Percentiles rank a stretch among this genome's conserved stretches.
Conservation (phyloP, 2,888 invertebrate species). For the Alloplasta piceator region DNA sequence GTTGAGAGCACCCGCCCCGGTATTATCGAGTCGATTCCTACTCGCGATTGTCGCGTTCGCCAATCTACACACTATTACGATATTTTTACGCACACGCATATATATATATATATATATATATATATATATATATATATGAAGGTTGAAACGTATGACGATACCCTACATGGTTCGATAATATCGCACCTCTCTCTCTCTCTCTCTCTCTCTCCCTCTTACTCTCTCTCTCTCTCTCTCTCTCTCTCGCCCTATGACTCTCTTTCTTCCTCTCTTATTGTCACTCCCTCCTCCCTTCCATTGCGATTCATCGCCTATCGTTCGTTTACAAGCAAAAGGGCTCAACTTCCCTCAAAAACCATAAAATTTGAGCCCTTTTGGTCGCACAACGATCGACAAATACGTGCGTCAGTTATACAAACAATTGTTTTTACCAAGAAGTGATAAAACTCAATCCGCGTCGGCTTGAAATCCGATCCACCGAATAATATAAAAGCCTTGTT, state of each 20-base stretch:
- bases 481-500: neutral
- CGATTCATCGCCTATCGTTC: neutral
- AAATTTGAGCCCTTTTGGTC: neutral
- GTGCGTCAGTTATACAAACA: neutral
- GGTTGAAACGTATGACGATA: conserved; percentile 22
- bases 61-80: conserved; percentile 39
- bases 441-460: conserved; percentile 15
- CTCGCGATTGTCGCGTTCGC: conserved; percentile 67
- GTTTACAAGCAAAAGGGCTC: neutral
- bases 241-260: neutral
- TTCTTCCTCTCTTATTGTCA: neutral
- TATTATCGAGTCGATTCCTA: conserved; percentile 68
- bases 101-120: conserved; percentile 24
- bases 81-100: conserved; percentile 24
- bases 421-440: conserved; percentile 37
- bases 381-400: neutral
- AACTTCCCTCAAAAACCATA: neutral
- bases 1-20: conserved; percentile 57
- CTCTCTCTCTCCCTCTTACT: neutral
- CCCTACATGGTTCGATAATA: conserved; percentile 49
- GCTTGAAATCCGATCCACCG: conserved; percentile 19
- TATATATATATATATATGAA: conserved; percentile 22
- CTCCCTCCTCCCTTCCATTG: no score
- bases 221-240: neutral
- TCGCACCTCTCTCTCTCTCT: conserved; percentile 33